These are phyloP conservation scores for Hemibagrus wyckioides DNA, from an alignment of 2,113 vertebrate genomes.

Conservation along the genomic window DNA sequence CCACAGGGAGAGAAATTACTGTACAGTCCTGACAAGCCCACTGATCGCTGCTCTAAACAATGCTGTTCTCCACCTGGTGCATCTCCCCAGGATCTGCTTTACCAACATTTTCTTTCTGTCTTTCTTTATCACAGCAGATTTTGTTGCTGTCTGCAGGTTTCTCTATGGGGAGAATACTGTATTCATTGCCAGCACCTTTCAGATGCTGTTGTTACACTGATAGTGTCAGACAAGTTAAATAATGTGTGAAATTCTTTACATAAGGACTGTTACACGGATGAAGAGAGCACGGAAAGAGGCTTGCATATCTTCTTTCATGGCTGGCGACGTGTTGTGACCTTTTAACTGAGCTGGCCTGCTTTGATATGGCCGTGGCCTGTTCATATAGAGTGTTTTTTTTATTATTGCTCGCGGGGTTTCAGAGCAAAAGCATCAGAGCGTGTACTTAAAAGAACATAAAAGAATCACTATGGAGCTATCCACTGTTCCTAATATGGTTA, in stretches of 20 bases:
- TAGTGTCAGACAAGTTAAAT: constrained; percentile 74
- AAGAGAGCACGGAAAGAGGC: constrained; percentile 60
- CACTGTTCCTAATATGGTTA: constrained; percentile 16
- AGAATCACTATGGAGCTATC: not conserved
- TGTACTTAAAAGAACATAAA: constrained; percentile 20
- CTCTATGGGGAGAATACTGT: constrained; percentile 57
- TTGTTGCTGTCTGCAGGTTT: constrained; percentile 29
- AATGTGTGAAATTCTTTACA: constrained; percentile 79
- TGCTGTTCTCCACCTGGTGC: constrained; percentile 71
- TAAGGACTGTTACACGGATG: constrained; percentile 69
- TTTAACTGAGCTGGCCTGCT: constrained; percentile 57
- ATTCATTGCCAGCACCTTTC: constrained; percentile 55
- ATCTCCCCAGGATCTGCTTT: constrained; percentile 72
- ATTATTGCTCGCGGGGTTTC: constrained; percentile 14
- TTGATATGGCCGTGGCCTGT: constrained; percentile 56
- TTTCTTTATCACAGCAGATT: constrained; percentile 61
- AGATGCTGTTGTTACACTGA: constrained; percentile 66
- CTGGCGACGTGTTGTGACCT: constrained; percentile 65
- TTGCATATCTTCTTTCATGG: constrained; percentile 66
- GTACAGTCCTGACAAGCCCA: constrained; percentile 64
- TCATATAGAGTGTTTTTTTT: constrained; percentile 25
- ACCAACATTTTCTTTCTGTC: constrained; percentile 51
- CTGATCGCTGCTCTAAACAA: constrained; percentile 61
- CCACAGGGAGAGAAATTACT: constrained; percentile 76
- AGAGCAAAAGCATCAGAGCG: constrained; percentile 17